Evolutionary conservation across 2,888 invertebrate species (phyloP).

Genomic region (Nowickia ferox): DNA sequence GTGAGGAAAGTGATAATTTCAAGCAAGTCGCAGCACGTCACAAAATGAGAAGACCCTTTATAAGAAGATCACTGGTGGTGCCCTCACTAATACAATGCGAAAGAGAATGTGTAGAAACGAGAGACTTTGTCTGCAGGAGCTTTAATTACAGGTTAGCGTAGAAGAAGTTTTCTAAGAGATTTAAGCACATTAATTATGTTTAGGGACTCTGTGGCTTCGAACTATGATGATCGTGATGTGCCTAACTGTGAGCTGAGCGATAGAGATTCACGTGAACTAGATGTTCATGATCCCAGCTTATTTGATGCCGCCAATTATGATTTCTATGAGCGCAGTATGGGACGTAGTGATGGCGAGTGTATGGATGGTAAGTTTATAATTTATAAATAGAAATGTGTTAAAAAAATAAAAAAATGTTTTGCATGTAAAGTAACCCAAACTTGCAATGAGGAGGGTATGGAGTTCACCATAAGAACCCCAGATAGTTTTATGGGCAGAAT

Average conservation of each 20-base stretch:
- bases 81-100: constrained; percentile 92
- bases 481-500: constrained; percentile 95
- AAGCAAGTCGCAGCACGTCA: constrained; percentile 91
- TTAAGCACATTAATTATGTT: neutral
- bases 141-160: constrained; percentile 90
- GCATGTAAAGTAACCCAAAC: constrained; percentile 90
- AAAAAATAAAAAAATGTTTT: constrained; percentile 37
- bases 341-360: constrained; percentile 90
- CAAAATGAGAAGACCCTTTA: constrained; percentile 90
- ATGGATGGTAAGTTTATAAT: constrained; percentile 89
- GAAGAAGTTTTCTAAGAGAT: neutral
- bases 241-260: constrained; percentile 95
- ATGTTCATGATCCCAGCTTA: constrained; percentile 92
- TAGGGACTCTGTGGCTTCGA: constrained; percentile 85
- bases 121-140: constrained; percentile 93
- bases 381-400: neutral
- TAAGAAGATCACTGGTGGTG: constrained; percentile 89
- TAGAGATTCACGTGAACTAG: constrained; percentile 91
- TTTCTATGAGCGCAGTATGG: constrained; percentile 91
- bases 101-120: constrained; percentile 91
- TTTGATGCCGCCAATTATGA: constrained; percentile 94
- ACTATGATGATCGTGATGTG: constrained; percentile 85
- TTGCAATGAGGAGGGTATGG: constrained; percentile 97
- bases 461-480: constrained; percentile 93
- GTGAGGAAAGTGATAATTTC: constrained; percentile 92